These are phyloP conservation scores for Nautilus pompilius DNA, from an alignment of 1,140 invertebrate genomes.

Conservation along the genomic window DNA sequence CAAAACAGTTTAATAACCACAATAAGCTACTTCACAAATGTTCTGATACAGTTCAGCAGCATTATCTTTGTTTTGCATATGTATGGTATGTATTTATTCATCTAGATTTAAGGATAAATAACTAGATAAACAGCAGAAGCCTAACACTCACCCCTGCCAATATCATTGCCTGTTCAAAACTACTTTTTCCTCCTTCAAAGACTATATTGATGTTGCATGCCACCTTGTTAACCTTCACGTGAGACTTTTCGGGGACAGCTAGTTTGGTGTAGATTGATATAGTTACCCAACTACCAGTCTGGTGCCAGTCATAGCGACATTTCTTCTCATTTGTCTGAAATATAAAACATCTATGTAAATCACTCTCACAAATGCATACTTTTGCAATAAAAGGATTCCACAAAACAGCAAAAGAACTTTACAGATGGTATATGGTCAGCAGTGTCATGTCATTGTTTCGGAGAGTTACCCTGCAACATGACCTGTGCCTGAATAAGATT, in stretches of 20 bases:
- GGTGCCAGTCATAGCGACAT: conserved; percentile 92
- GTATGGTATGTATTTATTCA: not conserved
- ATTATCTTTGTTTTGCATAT: not conserved
- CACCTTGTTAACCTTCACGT: conserved; percentile 81
- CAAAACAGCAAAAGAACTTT: too few relatives aligned
- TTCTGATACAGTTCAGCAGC: not conserved
- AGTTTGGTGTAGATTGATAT: conserved; percentile 89
- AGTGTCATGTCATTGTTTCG: too few relatives aligned
- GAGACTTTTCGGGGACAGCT: conserved; percentile 73
- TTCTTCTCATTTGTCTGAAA: conserved; percentile 61
- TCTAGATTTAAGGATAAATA: not conserved
- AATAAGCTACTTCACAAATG: not conserved
- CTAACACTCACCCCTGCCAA: conserved; percentile 77
- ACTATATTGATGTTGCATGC: conserved; percentile 72
- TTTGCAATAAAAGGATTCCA: too few relatives aligned
- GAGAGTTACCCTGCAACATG: too few relatives aligned
- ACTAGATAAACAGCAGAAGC: too few relatives aligned
- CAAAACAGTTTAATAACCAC: not conserved
- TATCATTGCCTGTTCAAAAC: conserved; percentile 79
- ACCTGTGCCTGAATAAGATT: too few relatives aligned
- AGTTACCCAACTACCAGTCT: conserved; percentile 75
- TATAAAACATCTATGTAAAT: too few relatives aligned
- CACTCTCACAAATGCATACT: too few relatives aligned
- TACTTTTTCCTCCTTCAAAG: conserved; percentile 70
- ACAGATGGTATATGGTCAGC: too few relatives aligned